Evolutionary conservation across 1,140 invertebrate genomes (phyloP), one percentile per base, ranked within the genome.

Genomic region (Hyles vespertilio): DNA sequence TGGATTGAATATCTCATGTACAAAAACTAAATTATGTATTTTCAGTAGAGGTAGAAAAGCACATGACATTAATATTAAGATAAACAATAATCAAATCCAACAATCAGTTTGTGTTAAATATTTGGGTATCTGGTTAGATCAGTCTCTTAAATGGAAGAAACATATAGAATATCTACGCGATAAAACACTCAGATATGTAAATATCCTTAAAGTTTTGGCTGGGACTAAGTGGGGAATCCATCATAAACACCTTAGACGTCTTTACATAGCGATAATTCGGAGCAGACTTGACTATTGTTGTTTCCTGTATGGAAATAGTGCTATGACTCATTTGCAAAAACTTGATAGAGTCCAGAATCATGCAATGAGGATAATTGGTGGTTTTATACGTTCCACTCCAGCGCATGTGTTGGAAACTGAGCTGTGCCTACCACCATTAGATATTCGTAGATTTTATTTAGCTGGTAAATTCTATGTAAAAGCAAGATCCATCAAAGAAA

Each of bases 1-100:
- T 4, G 69, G 69, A 7, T 32, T 70, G 9, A 33, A 61, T 48
- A 8, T 65, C n/a, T 67, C 69, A 11, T 12, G 7, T 32, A 44
- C 7, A 36, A 70, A 67, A 67, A 59, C 65, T 22, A 62, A 70
- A 56, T 32, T 67, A n/a, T 60, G 53, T 59, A n/a, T 70, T 36
- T 70, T 70, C 36, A 61, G 59, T 50, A 64, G 65, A 63, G 69
- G 63, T 5, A 11, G 44, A 43, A 63, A 44, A 50, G 47, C 5
- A 53, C n/a, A 47, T 1, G 6, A 48, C 33, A 5, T 7, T n/a
- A 56, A 56, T 56, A 11, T 47, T 46, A 12, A 3, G 11, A 45
- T 54, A 5, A 44, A 44, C 32, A 43, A 54, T 43, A n/a, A 1
- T 9, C 7, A 9, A 32, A n/a, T 52, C 5, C 3, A 8, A 8